These are phyloP conservation scores for Caenorhabditis becei DNA, from an alignment of 2,888 invertebrate genomes.

Conservation along the genomic window DNA sequence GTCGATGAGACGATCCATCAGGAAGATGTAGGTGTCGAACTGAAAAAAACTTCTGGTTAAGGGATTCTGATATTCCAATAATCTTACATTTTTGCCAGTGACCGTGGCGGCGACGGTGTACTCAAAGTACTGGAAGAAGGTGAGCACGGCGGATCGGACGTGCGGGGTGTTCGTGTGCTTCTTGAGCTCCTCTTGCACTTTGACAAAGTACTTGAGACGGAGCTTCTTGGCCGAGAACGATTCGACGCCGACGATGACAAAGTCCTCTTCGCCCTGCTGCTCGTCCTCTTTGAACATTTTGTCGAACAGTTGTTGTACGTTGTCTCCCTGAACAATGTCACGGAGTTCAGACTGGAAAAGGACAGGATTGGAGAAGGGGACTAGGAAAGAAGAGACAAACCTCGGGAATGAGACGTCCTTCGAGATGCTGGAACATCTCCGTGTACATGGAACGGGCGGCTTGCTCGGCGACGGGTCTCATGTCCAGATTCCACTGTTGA, in stretches of 20 bases:
- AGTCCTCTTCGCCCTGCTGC: conserved; percentile 4
- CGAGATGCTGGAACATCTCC: conserved; percentile 4
- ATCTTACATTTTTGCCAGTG: conserved; percentile 17
- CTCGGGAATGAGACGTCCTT: not conserved
- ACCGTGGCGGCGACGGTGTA: conserved; percentile 15
- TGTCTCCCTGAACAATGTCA: not conserved
- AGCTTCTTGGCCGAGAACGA: not conserved
- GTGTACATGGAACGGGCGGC: conserved; percentile 5
- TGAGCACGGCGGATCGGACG: conserved; percentile 19
- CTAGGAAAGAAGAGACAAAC: not conserved
- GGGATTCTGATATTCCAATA: not conserved
- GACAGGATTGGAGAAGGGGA: not conserved
- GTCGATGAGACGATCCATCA: conserved; percentile 12
- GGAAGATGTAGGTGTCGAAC: conserved; percentile 11
- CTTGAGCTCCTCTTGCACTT: not conserved
- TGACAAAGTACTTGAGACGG: conserved; percentile 16
- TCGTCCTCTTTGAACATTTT: conserved; percentile 24
- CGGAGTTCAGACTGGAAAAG: conserved; percentile 4
- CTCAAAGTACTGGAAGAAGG: conserved; percentile 36
- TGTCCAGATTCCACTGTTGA: conserved; percentile 19
- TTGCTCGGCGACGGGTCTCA: conserved; percentile 15
- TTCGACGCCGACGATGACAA: conserved; percentile 11
- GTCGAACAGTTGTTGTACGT: conserved; percentile 15
- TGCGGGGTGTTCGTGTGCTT: not conserved
- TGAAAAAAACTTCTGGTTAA: not conserved